These are phyloP conservation scores for Pseudomugil tenellus DNA, from an alignment of 2,797 vertebrate genomes.

Conservation along the genomic window DNA sequence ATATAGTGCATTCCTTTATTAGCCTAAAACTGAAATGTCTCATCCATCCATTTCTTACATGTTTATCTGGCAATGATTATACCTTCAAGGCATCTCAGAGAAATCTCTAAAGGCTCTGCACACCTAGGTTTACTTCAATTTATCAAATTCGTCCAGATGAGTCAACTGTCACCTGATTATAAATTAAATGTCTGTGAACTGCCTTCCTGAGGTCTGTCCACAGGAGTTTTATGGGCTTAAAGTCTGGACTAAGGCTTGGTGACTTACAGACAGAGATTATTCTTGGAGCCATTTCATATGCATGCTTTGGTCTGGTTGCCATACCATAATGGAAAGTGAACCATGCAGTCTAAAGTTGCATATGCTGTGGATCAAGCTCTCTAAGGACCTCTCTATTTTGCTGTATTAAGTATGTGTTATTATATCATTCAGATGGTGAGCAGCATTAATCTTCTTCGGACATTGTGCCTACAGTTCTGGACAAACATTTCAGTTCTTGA, in stretches of 20 bases:
- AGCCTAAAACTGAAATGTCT: not conserved
- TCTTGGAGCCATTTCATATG: conserved; percentile 1
- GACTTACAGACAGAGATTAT: conserved; percentile 2
- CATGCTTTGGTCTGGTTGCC: not conserved
- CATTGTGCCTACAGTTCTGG: not conserved
- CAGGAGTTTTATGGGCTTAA: conserved; percentile 13
- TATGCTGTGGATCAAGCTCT: not conserved
- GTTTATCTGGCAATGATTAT: not conserved
- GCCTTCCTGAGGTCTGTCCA: conserved; percentile 8
- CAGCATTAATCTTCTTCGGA: not conserved
- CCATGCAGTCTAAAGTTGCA: not conserved
- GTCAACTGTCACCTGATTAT: conserved; percentile 13
- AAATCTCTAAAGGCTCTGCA: conserved; percentile 6
- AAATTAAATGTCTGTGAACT: conserved; percentile 18
- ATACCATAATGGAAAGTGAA: not conserved
- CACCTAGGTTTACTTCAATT: conserved; percentile 12
- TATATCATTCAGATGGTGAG: not conserved
- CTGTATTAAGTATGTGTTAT: not conserved
- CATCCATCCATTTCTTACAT: not conserved
- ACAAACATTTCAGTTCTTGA: not conserved
- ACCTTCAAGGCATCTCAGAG: not conserved
- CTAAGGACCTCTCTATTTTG: conserved; percentile 4
- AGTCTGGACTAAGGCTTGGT: conserved; percentile 10
- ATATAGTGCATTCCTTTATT: not conserved
- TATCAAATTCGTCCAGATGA: conserved; percentile 17